Evolutionary conservation across 2,113 vertebrate genomes (phyloP), one percentile per base, ranked within the genome.

Genomic region (human): DNA sequence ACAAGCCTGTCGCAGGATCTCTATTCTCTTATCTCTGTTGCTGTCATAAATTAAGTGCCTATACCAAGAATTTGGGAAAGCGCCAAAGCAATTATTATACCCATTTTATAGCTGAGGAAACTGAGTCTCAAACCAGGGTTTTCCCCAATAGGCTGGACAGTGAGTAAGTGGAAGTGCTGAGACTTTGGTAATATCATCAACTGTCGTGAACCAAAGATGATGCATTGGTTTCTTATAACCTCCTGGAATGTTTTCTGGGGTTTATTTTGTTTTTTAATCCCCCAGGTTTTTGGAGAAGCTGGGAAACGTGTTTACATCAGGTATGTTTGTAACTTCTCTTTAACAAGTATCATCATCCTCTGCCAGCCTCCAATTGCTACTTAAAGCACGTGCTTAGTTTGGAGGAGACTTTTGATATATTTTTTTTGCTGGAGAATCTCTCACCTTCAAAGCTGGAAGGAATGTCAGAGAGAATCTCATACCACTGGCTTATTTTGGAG

Each of bases 21-120:
- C 25, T 82, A 43, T 57, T 87, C 73, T 89, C 78, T 86, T 83
- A 68, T 52, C 20, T 83, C 55, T 90, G 38, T 64, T 81, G 92
- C 22, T 92, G 57, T 89, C 57, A 73, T 85, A 81, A 89, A 48
- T 81, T 81, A 92, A 87, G 93, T 52, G 18, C 3, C 61, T 88
- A 81, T 84, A 18, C 59, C 38, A 93, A 87, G n/a, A 84, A 85
- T 91, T 76, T 78, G 57, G 38, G 55, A 76, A 76, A 92, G 68
- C 12, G 72, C 55, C 35, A 92, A 89, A 88, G 57, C 59, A 66
- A 85, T 72, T 68, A 48, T 79, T 72, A 81, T 25, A 25, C 18
- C 32, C 50, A 88, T 48, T 95, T 86, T 81, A 64, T 22, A 95
- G 80, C 27, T 76, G 43, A 88, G 38, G 27, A 92, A 93, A 90